Conservation (phyloP, 1,140 invertebrate genomes). For the Apis laboriosa region DNA sequence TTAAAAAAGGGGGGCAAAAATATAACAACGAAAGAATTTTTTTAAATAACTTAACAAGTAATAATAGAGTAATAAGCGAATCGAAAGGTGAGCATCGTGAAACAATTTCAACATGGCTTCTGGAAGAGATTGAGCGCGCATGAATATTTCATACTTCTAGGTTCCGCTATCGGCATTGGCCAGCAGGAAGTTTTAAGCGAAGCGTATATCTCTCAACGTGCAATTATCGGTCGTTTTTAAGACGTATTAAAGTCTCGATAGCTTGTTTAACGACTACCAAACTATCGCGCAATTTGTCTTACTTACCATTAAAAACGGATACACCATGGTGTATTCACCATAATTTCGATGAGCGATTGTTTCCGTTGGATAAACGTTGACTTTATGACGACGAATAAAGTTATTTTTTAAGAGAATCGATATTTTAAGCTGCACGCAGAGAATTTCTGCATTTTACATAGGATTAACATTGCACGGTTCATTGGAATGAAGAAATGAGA, state of each 20-base stretch:
- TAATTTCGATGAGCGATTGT: neutral
- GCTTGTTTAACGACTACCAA: neutral
- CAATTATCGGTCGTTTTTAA: conserved; percentile 3
- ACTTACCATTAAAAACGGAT: neutral
- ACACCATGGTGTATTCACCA: neutral
- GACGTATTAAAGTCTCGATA: neutral
- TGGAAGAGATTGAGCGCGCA: neutral
- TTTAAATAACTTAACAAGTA: too few species aligned
- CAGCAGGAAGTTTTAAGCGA: conserved; percentile 3
- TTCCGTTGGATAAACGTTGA: neutral
- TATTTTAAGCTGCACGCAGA: too few species aligned
- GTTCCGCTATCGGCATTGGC: neutral
- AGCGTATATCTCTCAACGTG: neutral
- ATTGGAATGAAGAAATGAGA: too few species aligned
- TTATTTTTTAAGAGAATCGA: too few species aligned
- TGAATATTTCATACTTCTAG: conserved; percentile 17
- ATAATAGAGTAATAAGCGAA: neutral
- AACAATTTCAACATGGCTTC: conserved; percentile 8
- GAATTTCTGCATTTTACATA: too few species aligned
- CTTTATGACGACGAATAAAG: too few species aligned
- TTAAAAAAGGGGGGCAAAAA: neutral
- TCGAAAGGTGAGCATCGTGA: neutral
- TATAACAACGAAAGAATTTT: too few species aligned
- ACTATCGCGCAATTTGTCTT: neutral
- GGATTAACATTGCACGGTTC: too few species aligned